These are phyloP conservation scores for Eriosoma lanigerum DNA, from an alignment of 1,140 invertebrate species.

Conservation along the genomic window DNA sequence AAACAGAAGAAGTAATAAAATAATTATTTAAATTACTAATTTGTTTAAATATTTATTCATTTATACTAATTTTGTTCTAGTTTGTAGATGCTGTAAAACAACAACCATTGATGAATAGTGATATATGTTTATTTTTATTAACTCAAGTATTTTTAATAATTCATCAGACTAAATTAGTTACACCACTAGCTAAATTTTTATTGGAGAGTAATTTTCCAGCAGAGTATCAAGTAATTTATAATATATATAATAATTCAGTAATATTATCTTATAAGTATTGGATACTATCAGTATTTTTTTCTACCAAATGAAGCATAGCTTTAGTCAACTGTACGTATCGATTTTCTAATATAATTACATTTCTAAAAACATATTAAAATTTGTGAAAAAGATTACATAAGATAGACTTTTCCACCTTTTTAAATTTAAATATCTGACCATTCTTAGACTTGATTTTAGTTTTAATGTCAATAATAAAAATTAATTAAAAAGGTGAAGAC, in stretches of 20 bases:
- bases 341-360: too few relatives aligned
- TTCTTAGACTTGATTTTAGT: too few relatives aligned
- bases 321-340: too few relatives aligned
- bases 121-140: constrained; percentile 81
- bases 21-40: constrained; percentile 53
- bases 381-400: too few relatives aligned
- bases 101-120: constrained; percentile 44
- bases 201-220: constrained; percentile 64
- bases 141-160: constrained; percentile 97
- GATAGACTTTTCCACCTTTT: too few relatives aligned
- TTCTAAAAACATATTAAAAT: too few relatives aligned
- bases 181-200: constrained; percentile 84
- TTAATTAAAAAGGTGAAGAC: too few relatives aligned
- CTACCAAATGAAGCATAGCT: too few relatives aligned
- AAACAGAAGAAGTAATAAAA: constrained; percentile 59
- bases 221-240: constrained; percentile 65
- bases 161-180: constrained; percentile 83
- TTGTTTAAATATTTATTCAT: constrained; percentile 62
- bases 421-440: too few relatives aligned
- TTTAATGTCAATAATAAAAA: too few relatives aligned
- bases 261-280: too few relatives aligned
- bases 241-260: not conserved
- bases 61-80: constrained; percentile 53
- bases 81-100: constrained; percentile 50
- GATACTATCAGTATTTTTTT: too few relatives aligned